Conservation (phyloP, 2,113 vertebrate species). For the Rhipidura dahli region DNA sequence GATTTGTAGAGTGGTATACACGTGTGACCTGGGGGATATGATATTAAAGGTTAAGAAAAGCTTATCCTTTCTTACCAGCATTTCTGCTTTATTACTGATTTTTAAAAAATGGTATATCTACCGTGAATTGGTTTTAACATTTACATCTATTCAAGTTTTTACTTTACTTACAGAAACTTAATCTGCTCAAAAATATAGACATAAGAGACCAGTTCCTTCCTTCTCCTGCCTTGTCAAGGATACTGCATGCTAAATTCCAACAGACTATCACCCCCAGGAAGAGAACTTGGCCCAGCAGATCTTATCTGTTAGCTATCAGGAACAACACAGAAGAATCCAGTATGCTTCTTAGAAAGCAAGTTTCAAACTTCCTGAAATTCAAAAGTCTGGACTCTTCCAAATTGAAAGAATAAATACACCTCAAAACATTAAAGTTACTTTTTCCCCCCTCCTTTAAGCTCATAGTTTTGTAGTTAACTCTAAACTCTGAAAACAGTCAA, state of each 20-base stretch:
- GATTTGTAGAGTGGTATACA: not conserved
- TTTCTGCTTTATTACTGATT: not conserved
- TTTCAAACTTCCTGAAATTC: not conserved
- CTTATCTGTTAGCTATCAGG: not conserved
- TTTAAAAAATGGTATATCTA: not conserved
- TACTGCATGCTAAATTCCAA: not conserved
- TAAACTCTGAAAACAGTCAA: not conserved
- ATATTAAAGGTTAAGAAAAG: not conserved
- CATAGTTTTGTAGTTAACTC: not conserved
- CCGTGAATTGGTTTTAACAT: not conserved
- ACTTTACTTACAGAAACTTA: not conserved
- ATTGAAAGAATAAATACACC: not conserved
- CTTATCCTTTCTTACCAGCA: not conserved
- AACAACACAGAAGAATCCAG: not conserved
- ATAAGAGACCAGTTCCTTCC: not conserved
- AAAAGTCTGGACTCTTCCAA: not conserved
- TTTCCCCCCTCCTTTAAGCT: not conserved
- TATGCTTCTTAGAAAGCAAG: conserved; percentile 10
- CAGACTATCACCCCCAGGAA: not conserved
- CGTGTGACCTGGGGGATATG: not conserved
- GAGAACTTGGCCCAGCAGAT: not conserved
- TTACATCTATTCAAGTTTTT: not conserved
- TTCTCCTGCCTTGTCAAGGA: not conserved
- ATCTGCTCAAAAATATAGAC: not conserved
- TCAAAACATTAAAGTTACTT: not conserved